Evolutionary conservation across 2,113 vertebrate genomes (phyloP).

Genomic region (Lophura nycthemera): DNA sequence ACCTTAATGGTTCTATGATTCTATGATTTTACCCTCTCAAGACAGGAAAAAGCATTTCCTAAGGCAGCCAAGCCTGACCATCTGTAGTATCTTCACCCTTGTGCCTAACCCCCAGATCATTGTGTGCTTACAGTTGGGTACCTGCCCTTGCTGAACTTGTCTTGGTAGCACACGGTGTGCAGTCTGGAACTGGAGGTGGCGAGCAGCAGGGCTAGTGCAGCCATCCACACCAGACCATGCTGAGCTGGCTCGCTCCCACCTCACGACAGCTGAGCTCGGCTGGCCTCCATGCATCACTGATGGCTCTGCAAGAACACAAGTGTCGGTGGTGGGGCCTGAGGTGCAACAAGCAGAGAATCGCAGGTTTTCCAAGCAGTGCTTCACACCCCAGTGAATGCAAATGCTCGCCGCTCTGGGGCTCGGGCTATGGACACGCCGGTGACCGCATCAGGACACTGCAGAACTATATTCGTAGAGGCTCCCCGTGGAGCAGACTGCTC

Average conservation of each 20-base stretch:
- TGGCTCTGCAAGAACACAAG: accelerated
- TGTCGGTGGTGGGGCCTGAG: accelerated
- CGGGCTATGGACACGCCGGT: accelerated
- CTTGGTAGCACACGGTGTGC: neutral
- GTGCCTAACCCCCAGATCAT: neutral
- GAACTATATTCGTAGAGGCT: neutral
- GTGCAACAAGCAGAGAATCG: neutral
- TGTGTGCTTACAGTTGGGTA: accelerated
- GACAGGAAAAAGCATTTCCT: neutral
- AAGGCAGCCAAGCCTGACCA: neutral
- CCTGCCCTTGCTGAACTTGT: neutral
- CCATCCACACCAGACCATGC: accelerated
- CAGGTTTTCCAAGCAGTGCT: neutral
- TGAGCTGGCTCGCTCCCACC: neutral
- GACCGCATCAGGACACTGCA: accelerated
- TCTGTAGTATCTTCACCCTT: accelerated
- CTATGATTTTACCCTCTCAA: neutral
- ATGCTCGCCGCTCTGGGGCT: accelerated
- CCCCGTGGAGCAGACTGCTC: neutral
- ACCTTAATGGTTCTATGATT: too few species aligned
- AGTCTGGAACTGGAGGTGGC: neutral
- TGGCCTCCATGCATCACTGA: neutral
- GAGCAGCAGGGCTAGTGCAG: neutral
- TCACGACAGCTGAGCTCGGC: accelerated
- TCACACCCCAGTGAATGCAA: neutral